Percentiles rank a stretch among this genome's conserved stretches.
These are phyloP conservation scores for Furnarius figulus DNA, from an alignment of 2,113 vertebrate genomes.

Conservation along the genomic window DNA sequence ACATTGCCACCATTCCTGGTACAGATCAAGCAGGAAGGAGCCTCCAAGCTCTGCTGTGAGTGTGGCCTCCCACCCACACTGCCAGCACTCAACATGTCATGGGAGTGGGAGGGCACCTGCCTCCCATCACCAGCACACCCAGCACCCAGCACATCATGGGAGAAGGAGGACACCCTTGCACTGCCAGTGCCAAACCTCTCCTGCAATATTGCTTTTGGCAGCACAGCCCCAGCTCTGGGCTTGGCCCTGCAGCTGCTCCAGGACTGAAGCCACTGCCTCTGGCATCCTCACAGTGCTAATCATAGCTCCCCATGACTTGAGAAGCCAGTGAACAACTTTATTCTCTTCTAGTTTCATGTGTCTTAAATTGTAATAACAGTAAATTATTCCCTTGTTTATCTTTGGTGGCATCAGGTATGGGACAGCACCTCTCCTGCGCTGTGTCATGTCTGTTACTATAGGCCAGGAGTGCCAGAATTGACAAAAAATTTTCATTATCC, in stretches of 20 bases:
- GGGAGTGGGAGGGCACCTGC: background rate
- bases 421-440: background rate
- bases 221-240: fast-evolving
- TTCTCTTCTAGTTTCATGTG: background rate
- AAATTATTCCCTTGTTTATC: background rate
- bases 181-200: background rate
- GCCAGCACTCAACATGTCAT: background rate
- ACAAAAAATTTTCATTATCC: background rate
- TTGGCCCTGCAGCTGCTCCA: background rate
- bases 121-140: background rate
- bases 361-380: background rate
- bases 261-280: background rate
- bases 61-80: fast-evolving
- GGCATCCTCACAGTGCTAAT: background rate
- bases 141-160: fast-evolving
- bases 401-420: background rate
- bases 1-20: too few species aligned
- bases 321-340: background rate
- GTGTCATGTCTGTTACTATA: fast-evolving
- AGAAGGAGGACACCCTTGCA: fast-evolving
- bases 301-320: background rate
- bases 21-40: background rate
- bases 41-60: background rate
- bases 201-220: background rate
- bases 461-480: background rate